Evolutionary conservation across 2,888 invertebrate species (phyloP).

Genomic region (Sesia apiformis): DNA sequence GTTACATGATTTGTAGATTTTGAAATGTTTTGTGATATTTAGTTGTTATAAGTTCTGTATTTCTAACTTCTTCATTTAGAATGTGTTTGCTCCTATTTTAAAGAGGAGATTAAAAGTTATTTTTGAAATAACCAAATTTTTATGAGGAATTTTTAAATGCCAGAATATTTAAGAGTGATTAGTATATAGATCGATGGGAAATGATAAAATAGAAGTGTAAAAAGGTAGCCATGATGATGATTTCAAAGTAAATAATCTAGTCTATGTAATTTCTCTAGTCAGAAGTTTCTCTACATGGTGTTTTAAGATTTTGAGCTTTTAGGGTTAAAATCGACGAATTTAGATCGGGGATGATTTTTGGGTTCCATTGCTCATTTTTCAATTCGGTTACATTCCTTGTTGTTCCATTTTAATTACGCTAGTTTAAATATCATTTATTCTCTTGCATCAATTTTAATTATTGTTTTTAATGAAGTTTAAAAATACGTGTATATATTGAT

Average conservation of each 20-base stretch:
- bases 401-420: not conserved
- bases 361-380: not conserved
- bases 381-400: not conserved
- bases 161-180: constrained; percentile 29
- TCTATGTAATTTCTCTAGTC: constrained; percentile 29
- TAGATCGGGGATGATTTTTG: constrained; percentile 11
- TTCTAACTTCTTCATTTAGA: constrained; percentile 10
- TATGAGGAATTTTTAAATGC: constrained; percentile 22
- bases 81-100: constrained; percentile 40
- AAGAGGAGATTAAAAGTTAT: constrained; percentile 27
- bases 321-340: constrained; percentile 52
- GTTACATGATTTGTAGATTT: constrained; percentile 38
- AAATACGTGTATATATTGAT: not conserved
- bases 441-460: no score
- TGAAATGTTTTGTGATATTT: constrained; percentile 19
- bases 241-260: no score
- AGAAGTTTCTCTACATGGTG: constrained; percentile 29
- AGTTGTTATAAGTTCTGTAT: constrained; percentile 13
- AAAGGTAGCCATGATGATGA: not conserved
- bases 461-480: no score
- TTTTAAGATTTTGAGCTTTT: constrained; percentile 60
- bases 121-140: constrained; percentile 17
- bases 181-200: constrained; percentile 14
- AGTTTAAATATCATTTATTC: not conserved
- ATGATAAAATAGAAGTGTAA: constrained; percentile 5